Evolutionary conservation across 2,113 vertebrate genomes (phyloP), one percentile per base, ranked within the genome.

Genomic region (Phalacrocorax aristotelis): DNA sequence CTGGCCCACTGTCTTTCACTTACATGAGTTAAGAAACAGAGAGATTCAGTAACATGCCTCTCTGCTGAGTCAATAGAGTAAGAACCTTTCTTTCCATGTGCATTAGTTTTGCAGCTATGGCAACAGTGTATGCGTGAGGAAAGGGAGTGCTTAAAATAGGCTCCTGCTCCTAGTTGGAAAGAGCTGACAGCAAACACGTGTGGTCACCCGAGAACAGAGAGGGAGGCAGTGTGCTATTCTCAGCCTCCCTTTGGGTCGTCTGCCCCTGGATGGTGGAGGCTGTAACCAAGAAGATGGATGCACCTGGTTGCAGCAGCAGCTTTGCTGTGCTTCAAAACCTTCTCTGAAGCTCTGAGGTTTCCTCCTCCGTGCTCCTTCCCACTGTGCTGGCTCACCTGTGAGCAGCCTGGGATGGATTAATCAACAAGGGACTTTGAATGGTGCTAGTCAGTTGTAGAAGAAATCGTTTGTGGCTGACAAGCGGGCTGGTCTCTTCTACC

Each of bases 111-210:
- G 88, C 83, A 90, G 76, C 87, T 49, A 93, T 91, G 74, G 86
- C 85, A 96, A 96, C 85, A 61, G 61, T 68, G 83, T 46, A 57
- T 70, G 61, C 44, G 58, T 61, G 91, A 95, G 95, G 87, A 65
- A 42, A 92, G 69, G 89, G 30, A 60, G 57, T 1, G 61, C 96
- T 96, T 70, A 97, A 97, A 97, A 97, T 95, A 97, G 95, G 90
- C 55, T 70, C 65, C 49, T 92, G 95, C 95, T 97, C 80, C 93
- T 72, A 60, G 93, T 78, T 96, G 91, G 95, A 44, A 90, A 93
- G 81, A 72, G 83, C 89, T 93, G 74, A 78, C 52, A 88, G 89
- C 58, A 60, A 94, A 95, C 60, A 71, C 34, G 82, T 93, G 86
- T 95, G 91, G 78, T 92, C 95, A 85, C 38, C 70, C 55, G 5